Conservation (phyloP, 1,140 invertebrate genomes). For the Cylas formicarius region DNA sequence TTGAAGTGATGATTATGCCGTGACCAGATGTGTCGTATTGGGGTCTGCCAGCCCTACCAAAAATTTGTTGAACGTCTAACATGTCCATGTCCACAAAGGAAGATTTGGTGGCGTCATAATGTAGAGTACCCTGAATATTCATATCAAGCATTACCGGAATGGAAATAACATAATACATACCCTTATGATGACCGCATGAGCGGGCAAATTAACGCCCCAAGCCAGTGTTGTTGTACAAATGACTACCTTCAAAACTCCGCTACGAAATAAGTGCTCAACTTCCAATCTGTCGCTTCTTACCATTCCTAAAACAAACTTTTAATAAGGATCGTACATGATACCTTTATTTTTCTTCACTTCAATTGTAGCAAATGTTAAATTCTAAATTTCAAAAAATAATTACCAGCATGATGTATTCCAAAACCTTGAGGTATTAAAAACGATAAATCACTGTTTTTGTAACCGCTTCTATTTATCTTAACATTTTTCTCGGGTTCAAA, state of each 20-base stretch:
- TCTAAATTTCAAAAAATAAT: conserved; percentile 3
- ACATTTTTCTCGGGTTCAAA: conserved; percentile 60
- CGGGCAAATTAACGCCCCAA: conserved; percentile 99
- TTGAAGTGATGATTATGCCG: conserved; percentile 91
- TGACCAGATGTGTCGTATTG: conserved; percentile 89
- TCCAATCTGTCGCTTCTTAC: conserved; percentile 66
- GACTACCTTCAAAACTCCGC: conserved; percentile 86
- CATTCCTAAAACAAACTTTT: conserved; percentile 54
- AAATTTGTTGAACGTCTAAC: conserved; percentile 98
- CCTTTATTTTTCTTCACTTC: not conserved
- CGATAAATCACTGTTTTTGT: conserved; percentile 49
- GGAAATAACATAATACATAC: conserved; percentile 43
- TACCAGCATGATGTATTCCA: conserved; percentile 93
- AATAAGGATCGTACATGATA: not conserved
- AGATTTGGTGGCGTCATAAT: conserved; percentile 94
- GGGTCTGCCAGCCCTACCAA: conserved; percentile 94
- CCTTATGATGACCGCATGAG: conserved; percentile 94
- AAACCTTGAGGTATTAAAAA: conserved; percentile 85
- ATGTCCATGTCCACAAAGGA: conserved; percentile 93
- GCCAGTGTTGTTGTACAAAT: conserved; percentile 97
- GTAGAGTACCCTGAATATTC: conserved; percentile 77
- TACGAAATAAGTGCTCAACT: conserved; percentile 83
- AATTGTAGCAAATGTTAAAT: conserved; percentile 9
- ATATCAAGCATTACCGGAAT: not conserved
- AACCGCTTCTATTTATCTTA: conserved; percentile 40